Base-by-base conservation (phyloP, 2,888 invertebrate species). In the Liopterus haemorrhoidalis region DNA sequence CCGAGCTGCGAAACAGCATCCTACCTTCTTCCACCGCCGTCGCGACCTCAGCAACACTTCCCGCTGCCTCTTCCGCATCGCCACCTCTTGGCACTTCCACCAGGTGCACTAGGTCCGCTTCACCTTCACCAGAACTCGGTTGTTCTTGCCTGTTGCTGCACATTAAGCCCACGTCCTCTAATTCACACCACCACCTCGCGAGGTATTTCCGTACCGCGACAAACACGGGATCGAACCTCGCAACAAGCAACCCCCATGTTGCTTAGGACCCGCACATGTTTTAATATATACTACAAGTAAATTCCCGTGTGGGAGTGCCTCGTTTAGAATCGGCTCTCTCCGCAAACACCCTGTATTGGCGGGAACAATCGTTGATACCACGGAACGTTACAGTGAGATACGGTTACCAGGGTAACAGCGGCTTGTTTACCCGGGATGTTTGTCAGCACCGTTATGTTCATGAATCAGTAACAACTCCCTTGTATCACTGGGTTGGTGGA, bases 201-300 rank as follows among this genome's bases (percentile, higher is more conserved):
- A n/a, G n/a, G n/a, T n/a, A n/a, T n/a, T n/a, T n/a, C n/a, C n/a
- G n/a, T n/a, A n/a, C n/a, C n/a, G n/a, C n/a, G n/a, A n/a, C n/a
- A n/a, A n/a, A n/a, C n/a, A n/a, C n/a, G n/a, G n/a, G n/a, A n/a
- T n/a, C n/a, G n/a, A n/a, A 46, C 49, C 32, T 47, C 31, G 46
- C 48, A 36, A 50, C 47, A 51, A 51, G 48, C 50, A 49, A 53
- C 49, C 54, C 54, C 54, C 49, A 54, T 49, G 47, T 41, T 47
- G 48, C 44, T 42, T 33, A 39, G 51, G 51, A 54, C 52, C 52
- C 54, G 52, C 47, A 49, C 52, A 52, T 48, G 46, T 35, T 37
- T 48, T 53, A 46, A 44, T 54, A 50, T 53, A 50, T 54, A 53
- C 45, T 48, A 48, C 42, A 54, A 49, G 51, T 43, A 50, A 49